Percentiles rank a stretch among this genome's conserved stretches.
Conservation (phyloP, 2,888 invertebrate species). For the Macrosiphum euphorbiae region DNA sequence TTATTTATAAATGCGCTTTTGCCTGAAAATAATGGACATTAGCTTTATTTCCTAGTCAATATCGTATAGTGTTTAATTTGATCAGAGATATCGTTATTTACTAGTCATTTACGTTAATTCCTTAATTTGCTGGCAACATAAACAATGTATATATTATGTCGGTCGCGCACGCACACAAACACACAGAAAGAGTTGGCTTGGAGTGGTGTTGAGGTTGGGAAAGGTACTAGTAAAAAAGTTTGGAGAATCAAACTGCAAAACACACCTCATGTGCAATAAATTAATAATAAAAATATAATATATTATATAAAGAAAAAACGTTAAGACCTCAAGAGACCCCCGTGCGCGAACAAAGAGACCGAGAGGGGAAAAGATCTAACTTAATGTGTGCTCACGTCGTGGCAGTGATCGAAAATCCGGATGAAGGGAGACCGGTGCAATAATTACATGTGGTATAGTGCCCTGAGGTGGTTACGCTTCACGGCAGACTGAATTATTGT, state of each 20-base stretch:
- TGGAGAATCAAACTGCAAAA: constrained; percentile 52
- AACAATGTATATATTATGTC: neutral
- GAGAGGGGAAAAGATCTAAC: neutral
- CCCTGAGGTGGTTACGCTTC: constrained; percentile 61
- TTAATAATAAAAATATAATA: constrained; percentile 43
- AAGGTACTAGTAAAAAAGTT: constrained; percentile 17
- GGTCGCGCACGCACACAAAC: neutral
- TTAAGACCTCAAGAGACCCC: constrained; percentile 9
- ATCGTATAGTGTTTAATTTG: no score
- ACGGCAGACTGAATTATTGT: constrained; percentile 60
- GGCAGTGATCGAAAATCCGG: constrained; percentile 25
- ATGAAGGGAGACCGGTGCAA: constrained; percentile 46
- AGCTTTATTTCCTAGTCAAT: no score
- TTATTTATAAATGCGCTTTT: no score
- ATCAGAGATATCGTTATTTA: no score
- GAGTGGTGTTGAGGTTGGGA: neutral
- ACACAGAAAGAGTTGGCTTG: neutral
- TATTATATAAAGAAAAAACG: neutral
- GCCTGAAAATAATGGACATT: no score
- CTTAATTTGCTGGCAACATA: no score
- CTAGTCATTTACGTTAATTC: no score
- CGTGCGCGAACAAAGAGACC: neutral
- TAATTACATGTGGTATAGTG: constrained; percentile 57
- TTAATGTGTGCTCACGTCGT: neutral
- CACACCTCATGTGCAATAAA: constrained; percentile 55